Conservation (phyloP, 1,140 invertebrate species). For the Coptotermes formosanus region DNA sequence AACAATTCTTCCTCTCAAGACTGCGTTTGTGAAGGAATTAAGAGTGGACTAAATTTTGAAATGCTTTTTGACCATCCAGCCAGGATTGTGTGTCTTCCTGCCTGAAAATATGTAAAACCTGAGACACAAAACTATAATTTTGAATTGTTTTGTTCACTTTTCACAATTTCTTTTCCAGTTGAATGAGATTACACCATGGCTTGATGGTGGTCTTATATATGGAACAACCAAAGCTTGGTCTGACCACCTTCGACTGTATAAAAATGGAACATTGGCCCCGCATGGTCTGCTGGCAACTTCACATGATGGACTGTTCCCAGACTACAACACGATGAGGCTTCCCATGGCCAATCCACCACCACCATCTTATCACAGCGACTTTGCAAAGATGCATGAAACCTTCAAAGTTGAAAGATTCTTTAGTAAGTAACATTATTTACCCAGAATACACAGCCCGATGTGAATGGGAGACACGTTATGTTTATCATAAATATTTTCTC, state of each 20-base stretch:
- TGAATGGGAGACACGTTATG: too few relatives aligned
- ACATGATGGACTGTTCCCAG: slow-evolving; percentile 51
- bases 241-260: slow-evolving; percentile 53
- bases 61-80: too few relatives aligned
- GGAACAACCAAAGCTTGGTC: slow-evolving; percentile 59
- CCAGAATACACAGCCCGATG: too few relatives aligned
- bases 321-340: slow-evolving; percentile 51
- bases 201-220: slow-evolving; percentile 62
- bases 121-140: too few relatives aligned
- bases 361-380: slow-evolving; percentile 51
- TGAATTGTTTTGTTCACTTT: background rate
- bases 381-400: slow-evolving; percentile 46
- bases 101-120: too few relatives aligned
- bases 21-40: too few relatives aligned
- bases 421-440: slow-evolving; percentile 47
- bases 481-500: too few relatives aligned
- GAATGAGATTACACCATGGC: slow-evolving; percentile 62
- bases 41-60: too few relatives aligned
- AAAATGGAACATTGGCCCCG: slow-evolving; percentile 49
- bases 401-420: slow-evolving; percentile 54
- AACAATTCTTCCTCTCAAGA: too few relatives aligned
- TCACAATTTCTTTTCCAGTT: slow-evolving; percentile 46
- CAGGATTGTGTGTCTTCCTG: too few relatives aligned
- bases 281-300: slow-evolving; percentile 49
- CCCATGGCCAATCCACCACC: slow-evolving; percentile 62